These are phyloP conservation scores for Chelonia mydas DNA, from an alignment of 2,797 vertebrate genomes.

Conservation along the genomic window DNA sequence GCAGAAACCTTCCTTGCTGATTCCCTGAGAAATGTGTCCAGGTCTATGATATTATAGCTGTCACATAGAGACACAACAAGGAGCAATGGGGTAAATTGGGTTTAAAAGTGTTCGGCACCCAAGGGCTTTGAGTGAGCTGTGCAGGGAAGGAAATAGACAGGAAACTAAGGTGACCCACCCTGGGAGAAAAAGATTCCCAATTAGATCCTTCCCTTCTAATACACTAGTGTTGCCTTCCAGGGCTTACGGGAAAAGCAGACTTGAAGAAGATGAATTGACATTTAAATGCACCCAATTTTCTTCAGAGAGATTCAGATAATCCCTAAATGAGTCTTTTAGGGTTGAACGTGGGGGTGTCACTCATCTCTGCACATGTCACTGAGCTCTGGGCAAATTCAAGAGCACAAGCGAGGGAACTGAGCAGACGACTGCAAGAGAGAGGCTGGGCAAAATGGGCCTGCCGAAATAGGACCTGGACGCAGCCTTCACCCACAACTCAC, in stretches of 20 bases:
- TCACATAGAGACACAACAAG: neutral
- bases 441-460: neutral
- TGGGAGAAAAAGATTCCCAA: conserved; percentile 13
- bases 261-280: conserved; percentile 59
- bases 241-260: conserved; percentile 56
- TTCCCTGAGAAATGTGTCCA: neutral
- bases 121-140: neutral
- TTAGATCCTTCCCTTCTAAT: conserved; percentile 50
- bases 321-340: conserved; percentile 49
- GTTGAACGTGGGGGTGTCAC: conserved; percentile 18
- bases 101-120: conserved; percentile 10
- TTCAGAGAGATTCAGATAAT: conserved; percentile 61
- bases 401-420: neutral
- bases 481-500: fast-evolving
- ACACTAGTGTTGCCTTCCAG: conserved; percentile 58
- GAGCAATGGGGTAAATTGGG: neutral
- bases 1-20: neutral
- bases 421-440: neutral
- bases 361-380: neutral
- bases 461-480: neutral
- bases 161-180: neutral
- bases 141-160: neutral
- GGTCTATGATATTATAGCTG: neutral
- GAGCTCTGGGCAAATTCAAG: conserved; percentile 44
- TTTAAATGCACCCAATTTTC: conserved; percentile 55